phyloP scores from a whole-genome alignment of 1,140 invertebrate genomes.

The Cyphomyrmex costatus region DNA sequence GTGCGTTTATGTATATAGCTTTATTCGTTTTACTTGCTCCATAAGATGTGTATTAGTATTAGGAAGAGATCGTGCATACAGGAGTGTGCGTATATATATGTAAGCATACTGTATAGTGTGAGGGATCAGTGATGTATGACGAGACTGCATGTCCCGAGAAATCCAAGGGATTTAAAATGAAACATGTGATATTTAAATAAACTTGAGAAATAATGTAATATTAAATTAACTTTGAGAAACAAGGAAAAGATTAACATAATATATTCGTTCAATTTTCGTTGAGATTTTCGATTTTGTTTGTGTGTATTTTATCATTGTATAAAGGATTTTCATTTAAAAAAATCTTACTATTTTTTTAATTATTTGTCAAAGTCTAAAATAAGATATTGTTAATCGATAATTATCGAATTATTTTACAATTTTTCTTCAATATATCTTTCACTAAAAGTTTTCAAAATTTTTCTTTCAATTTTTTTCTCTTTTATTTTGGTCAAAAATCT shows the following conservation, averaged over 20 bases:
- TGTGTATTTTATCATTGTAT: neutral
- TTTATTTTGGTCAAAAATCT: neutral
- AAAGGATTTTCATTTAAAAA: slow-evolving; percentile 13
- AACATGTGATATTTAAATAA: slow-evolving; percentile 1
- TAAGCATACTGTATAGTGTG: neutral
- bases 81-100: neutral
- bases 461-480: neutral
- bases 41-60: slow-evolving; percentile 15
- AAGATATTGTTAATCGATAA: neutral
- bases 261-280: neutral
- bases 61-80: slow-evolving; percentile 5
- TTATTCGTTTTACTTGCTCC: slow-evolving; percentile 44
- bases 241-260: neutral
- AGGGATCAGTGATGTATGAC: slow-evolving; percentile 52
- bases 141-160: slow-evolving; percentile 17
- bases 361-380: neutral
- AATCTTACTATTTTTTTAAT: neutral
- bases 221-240: neutral
- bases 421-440: neutral
- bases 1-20: neutral
- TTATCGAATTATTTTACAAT: neutral
- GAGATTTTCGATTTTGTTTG: neutral
- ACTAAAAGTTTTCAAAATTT: neutral
- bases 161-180: neutral
- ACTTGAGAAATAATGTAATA: no score